phyloP scores from a whole-genome alignment of 2,797 vertebrate genomes.

The Cirrhinus molitorella region DNA sequence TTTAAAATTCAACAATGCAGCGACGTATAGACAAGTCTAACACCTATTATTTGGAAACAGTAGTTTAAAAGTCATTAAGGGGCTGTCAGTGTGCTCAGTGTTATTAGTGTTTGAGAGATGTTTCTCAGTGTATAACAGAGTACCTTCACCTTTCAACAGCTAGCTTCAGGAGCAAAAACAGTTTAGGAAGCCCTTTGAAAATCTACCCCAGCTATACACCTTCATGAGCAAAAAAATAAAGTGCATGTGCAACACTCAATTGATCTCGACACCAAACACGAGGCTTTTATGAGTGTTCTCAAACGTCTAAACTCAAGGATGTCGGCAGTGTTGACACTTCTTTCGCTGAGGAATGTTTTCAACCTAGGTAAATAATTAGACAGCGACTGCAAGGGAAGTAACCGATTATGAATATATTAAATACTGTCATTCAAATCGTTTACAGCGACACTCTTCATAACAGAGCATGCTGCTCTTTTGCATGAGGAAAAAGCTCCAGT shows the following conservation, averaged over 20 bases:
- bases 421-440: slow-evolving; percentile 76
- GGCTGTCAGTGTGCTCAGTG: slow-evolving; percentile 65
- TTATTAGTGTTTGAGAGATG: slow-evolving; percentile 66
- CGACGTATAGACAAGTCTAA: slow-evolving; percentile 75
- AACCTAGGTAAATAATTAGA: slow-evolving; percentile 77
- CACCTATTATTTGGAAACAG: slow-evolving; percentile 75
- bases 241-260: slow-evolving; percentile 81
- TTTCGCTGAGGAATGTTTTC: slow-evolving; percentile 78
- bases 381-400: slow-evolving; percentile 68
- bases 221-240: slow-evolving; percentile 70
- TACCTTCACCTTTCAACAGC: slow-evolving; percentile 38
- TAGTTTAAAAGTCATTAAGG: slow-evolving; percentile 69
- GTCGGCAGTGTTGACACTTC: slow-evolving; percentile 74
- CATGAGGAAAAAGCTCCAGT: slow-evolving; percentile 56
- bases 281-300: slow-evolving; percentile 71
- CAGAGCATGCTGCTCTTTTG: slow-evolving; percentile 74
- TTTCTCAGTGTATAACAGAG: slow-evolving; percentile 56
- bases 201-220: slow-evolving; percentile 41
- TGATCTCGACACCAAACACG: slow-evolving; percentile 67
- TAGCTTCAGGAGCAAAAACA: slow-evolving; percentile 37
- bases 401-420: slow-evolving; percentile 81
- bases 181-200: slow-evolving; percentile 58
- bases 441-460: slow-evolving; percentile 74
- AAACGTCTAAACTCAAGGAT: slow-evolving; percentile 58
- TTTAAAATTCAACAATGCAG: slow-evolving; percentile 78